Conservation (phyloP, 2,888 invertebrate species). For the Lampropteryx suffumata region DNA sequence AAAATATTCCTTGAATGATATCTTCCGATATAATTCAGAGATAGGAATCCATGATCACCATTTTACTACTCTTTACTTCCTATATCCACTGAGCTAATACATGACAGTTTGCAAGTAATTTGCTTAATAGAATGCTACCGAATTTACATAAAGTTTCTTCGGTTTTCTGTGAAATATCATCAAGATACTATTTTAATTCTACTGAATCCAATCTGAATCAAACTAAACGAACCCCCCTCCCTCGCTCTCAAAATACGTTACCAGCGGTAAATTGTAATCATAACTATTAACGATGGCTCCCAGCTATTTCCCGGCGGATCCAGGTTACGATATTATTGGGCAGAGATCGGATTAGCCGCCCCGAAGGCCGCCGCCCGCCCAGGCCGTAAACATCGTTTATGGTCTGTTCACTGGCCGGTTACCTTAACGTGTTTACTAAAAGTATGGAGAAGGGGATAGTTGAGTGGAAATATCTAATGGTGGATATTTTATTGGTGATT, state of each 20-base stretch:
- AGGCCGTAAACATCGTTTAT: slow-evolving; percentile 21
- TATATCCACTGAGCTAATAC: too few species aligned
- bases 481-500: slow-evolving; percentile 11
- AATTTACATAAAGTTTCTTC: too few species aligned
- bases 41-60: too few species aligned
- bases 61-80: too few species aligned
- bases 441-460: slow-evolving; percentile 10
- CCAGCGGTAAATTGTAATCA: slow-evolving; percentile 15
- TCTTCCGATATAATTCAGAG: too few species aligned
- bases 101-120: too few species aligned
- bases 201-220: too few species aligned
- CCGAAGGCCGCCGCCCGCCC: neutral
- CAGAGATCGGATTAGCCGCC: slow-evolving; percentile 21
- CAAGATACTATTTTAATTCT: too few species aligned
- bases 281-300: slow-evolving; percentile 20
- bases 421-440: slow-evolving; percentile 24
- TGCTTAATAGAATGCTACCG: too few species aligned
- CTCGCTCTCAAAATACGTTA: slow-evolving; percentile 2
- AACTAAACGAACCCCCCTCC: neutral
- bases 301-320: slow-evolving; percentile 16
- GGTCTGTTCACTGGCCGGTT: slow-evolving; percentile 18
- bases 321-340: slow-evolving; percentile 20
- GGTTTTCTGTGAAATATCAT: too few species aligned
- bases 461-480: slow-evolving; percentile 13
- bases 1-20: too few species aligned